Base-by-base conservation (phyloP, 2,797 vertebrate species). In the Thalassophryne amazonica region DNA sequence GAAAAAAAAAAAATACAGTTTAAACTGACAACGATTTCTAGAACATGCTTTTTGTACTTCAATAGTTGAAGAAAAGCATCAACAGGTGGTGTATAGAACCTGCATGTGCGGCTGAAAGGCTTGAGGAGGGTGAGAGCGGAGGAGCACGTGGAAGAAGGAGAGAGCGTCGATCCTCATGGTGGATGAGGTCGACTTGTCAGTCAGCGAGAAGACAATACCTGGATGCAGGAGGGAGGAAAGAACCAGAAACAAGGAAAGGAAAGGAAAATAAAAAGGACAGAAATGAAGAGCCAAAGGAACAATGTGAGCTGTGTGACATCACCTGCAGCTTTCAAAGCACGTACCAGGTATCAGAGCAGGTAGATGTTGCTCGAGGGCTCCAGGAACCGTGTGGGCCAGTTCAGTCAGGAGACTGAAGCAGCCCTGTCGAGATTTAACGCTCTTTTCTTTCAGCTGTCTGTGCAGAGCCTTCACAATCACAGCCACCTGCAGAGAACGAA, bases 161-260 rank as follows among this genome's bases (percentile, higher is more conserved):
- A 98, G 86, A 0, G 95, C 87, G 3, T 98, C 95, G 0, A 98
- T 94, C 65, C 93, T 93, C 92, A 98, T 94, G 62, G 93, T 97
- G 76, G 96, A 95, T 55, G 93, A 93, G 67, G 90, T 92, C 40
- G 90, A 92, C 49, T 91, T 94, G 70, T 98, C 96, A 0, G 80
- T 88, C 77, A 98, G 78, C 4, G 94, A 98, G 85, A 92, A 96
- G 47, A 95, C 27, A 5, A 95, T 73, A 21, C 95, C 95, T 98
- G 60, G 33, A 53, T 49, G 33, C 40, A 11, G 6, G 32, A 40
- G 11, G 18, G 1, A 7, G 18, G 7, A 12, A 36, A n/a, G 58
- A 4, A 3, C 7, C 13, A 9, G 2, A n/a, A 1, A 5, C 0
- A 53, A 3, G 2, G 2, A 25, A 15, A 5, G 19, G 10, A n/a